Percentiles rank a stretch among this genome's conserved stretches.
These are phyloP conservation scores for Eulithis testata DNA, from an alignment of 2,888 invertebrate genomes.

Conservation along the genomic window DNA sequence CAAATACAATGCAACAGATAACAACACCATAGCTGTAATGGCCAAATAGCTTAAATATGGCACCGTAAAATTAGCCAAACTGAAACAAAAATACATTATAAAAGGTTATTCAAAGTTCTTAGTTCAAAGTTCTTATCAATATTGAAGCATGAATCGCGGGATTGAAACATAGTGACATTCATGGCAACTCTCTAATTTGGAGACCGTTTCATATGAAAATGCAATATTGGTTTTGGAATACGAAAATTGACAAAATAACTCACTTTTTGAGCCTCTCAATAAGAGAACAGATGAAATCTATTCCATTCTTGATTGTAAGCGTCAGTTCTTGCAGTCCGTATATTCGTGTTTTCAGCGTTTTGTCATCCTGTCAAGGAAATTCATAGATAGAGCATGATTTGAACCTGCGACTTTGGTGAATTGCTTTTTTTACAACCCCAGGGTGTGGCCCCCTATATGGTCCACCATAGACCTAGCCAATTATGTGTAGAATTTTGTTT, in stretches of 20 bases:
- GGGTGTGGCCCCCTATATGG: too few relatives aligned
- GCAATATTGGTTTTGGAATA: too few relatives aligned
- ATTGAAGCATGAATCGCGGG: too few relatives aligned
- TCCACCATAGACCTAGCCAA: too few relatives aligned
- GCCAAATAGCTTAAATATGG: slow-evolving; percentile 75
- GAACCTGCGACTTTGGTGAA: too few relatives aligned
- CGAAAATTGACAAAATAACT: slow-evolving; percentile 41
- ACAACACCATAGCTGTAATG: slow-evolving; percentile 58
- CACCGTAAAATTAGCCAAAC: slow-evolving; percentile 73
- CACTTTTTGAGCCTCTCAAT: slow-evolving; percentile 76
- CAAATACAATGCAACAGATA: slow-evolving; percentile 64
- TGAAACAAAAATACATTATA: slow-evolving; percentile 51
- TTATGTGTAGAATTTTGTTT: too few relatives aligned
- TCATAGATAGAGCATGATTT: background rate
- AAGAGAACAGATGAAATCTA: slow-evolving; percentile 74
- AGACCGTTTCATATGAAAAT: too few relatives aligned
- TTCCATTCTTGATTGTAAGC: slow-evolving; percentile 76
- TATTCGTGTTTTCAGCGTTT: slow-evolving; percentile 69
- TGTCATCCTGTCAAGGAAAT: slow-evolving; percentile 66
- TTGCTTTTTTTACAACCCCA: too few relatives aligned
- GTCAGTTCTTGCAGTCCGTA: slow-evolving; percentile 75
- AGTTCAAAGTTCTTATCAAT: too few relatives aligned
- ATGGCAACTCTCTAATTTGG: too few relatives aligned
- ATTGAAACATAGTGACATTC: too few relatives aligned
- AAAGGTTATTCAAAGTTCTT: background rate